Evolutionary conservation across 2,113 vertebrate genomes (phyloP), one percentile per base, ranked within the genome.

Genomic region (Calidris pugnax): DNA sequence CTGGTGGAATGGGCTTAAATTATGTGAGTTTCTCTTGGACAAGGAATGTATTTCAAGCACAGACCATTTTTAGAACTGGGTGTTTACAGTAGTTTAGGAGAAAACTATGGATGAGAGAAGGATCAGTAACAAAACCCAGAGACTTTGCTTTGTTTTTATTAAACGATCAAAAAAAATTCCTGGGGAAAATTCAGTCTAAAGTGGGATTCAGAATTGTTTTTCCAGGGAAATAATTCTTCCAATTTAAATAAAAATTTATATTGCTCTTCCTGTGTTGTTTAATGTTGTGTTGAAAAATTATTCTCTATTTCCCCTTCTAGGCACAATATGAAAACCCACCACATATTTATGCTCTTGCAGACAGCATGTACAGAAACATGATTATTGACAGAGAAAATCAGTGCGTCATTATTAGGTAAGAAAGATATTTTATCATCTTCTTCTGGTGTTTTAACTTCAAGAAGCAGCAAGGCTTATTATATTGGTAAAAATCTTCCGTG

Each of bases 291-390:
- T 91, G 48, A 83, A 82, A 79, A 68, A 51, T 17, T 48, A 30
- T 69, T 72, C 26, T 85, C 32, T 66, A 2, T 96, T 89, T 91
- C 60, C 16, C n/a, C 51, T 93, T 84, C 77, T 94, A 99, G 99
- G 99, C 99, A 48, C 99, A 99, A 68, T 99, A 99, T 97, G 99
- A 99, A 97, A 99, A 99, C 85, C 99, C 99, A 64, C 99, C 99
- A 47, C 99, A 99, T 94, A 99, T 99, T 98, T 99, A 99, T 45
- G 99, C 99, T 67, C 98, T 99, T 85, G 99, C 99, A 27, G 99
- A 99, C 96, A 99, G 98, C 95, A 99, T 99, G 99, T 99, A 99
- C 98, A 98, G 99, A 95, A 99, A 99, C 97, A 99, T 99, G 99
- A 99, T 99, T 96, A 99, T 99, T 62, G 99, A 99, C 96, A 97